These are phyloP conservation scores for Cantharis flavilabris DNA, from an alignment of 2,888 invertebrate genomes.

Conservation along the genomic window DNA sequence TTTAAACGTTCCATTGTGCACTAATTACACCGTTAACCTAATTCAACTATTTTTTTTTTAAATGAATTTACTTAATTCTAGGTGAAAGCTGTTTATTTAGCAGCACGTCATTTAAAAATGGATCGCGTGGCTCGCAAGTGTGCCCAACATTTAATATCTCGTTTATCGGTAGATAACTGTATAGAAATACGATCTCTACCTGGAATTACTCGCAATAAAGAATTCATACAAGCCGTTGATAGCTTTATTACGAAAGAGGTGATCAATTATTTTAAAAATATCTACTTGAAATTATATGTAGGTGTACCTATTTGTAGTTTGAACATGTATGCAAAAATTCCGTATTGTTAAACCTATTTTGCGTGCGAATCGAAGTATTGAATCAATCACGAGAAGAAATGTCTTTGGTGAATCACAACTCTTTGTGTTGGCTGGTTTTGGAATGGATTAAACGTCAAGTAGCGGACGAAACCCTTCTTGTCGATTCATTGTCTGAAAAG, in stretches of 20 bases:
- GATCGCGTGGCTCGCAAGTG: constrained; percentile 73
- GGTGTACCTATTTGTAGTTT: constrained; percentile 57
- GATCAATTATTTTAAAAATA: constrained; percentile 44
- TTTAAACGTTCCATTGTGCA: neutral
- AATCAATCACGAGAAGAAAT: constrained; percentile 74
- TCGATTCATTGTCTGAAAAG: constrained; percentile 62
- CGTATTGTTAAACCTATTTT: constrained; percentile 67
- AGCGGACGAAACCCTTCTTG: constrained; percentile 49
- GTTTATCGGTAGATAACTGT: constrained; percentile 65
- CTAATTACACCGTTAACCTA: too few relatives aligned
- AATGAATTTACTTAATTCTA: constrained; percentile 44
- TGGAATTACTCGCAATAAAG: constrained; percentile 62
- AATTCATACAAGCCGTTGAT: constrained; percentile 69
- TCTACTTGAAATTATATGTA: constrained; percentile 4
- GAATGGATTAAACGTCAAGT: constrained; percentile 64
- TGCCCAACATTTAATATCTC: constrained; percentile 69
- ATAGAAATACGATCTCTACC: constrained; percentile 66
- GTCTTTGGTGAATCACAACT: constrained; percentile 61
- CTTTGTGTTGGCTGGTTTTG: constrained; percentile 66
- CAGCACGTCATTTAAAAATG: constrained; percentile 79
- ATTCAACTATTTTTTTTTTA: neutral
- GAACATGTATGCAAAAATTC: constrained; percentile 66
- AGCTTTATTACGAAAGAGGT: constrained; percentile 71
- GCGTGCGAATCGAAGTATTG: constrained; percentile 74
- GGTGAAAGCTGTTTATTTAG: constrained; percentile 77